Base-by-base conservation (phyloP, 2,797 vertebrate genomes). In the Amphiprion clarkii region DNA sequence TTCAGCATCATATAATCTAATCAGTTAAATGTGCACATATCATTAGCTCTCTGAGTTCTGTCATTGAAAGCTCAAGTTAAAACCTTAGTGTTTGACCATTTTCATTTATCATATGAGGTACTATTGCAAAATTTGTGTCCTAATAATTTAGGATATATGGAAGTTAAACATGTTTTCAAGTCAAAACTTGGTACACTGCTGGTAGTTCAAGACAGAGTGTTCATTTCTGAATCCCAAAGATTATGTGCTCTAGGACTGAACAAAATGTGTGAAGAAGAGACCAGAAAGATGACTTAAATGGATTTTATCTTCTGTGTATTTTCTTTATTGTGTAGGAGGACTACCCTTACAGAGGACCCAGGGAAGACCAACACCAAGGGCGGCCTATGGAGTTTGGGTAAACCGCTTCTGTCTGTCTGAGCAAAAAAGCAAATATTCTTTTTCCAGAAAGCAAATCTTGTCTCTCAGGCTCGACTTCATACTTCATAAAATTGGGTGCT, bases 331-430 rank as follows among this genome's bases (percentile, higher is more conserved):
- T 68, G 7, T 54, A 95, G 88, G 94, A 95, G 79, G 95, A 95
- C 0, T 95, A 93, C 82, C 71, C 90, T 46, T 95, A 94, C 90
- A 92, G 94, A 91, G 93, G 49, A 49, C 89, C 90, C 14, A 90
- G 94, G 57, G 95, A 95, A 7, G 95, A 95, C 3, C 59, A 78
- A 17, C 93, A 93, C 66, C 1, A 92, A 56, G 91, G 88, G 33
- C 86, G 94, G 4, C 89, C 91, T 9, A 27, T 93, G 70, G 95
- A 95, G 71, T 95, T 95, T 86, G 82, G 93, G 95, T 95, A 93
- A 93, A 59, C 5, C 8, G 23, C 39, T 49, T 64, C n/a, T 44
- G 2, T 54, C 66, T 72, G 2, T 60, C 0, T 63, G 17, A 13
- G 17, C 10, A 3, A 52, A 52, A 36, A 36, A 39, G 1, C 12